These are phyloP conservation scores for Polydrusus tereticollis DNA, from an alignment of 2,888 invertebrate species.

Conservation along the genomic window DNA sequence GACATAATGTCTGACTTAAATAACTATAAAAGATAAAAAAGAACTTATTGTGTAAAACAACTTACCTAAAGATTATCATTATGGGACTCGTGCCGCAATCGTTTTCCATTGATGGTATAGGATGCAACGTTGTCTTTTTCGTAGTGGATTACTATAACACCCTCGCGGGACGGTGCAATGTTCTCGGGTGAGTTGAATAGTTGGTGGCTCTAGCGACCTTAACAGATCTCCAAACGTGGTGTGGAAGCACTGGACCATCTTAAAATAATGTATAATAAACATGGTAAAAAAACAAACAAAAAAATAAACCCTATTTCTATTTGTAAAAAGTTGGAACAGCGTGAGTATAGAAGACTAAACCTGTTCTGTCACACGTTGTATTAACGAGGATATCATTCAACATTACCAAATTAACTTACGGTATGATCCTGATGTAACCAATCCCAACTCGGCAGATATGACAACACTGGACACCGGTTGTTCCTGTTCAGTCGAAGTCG, in stretches of 20 bases:
- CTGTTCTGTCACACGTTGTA: too few relatives aligned
- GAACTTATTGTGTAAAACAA: neutral
- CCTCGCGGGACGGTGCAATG: conserved; percentile 95
- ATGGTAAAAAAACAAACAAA: neutral
- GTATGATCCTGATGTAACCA: conserved; percentile 94
- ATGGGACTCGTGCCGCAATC: conserved; percentile 90
- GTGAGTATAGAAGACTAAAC: too few relatives aligned
- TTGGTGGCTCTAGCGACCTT: conserved; percentile 88
- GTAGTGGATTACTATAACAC: conserved; percentile 94
- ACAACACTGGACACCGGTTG: conserved; percentile 95
- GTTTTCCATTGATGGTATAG: conserved; percentile 93
- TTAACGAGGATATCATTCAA: too few relatives aligned
- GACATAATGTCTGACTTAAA: too few relatives aligned
- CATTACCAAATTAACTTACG: conserved; percentile 66
- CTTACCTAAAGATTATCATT: conserved; percentile 93
- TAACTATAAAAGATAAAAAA: too few relatives aligned
- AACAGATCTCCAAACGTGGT: conserved; percentile 97
- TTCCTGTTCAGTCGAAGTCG: conserved; percentile 97
- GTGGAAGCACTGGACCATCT: conserved; percentile 98
- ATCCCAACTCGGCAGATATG: conserved; percentile 97
- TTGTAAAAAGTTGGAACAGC: too few relatives aligned
- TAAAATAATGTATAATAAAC: conserved; percentile 52
- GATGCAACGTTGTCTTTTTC: conserved; percentile 93
- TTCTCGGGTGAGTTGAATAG: conserved; percentile 83
- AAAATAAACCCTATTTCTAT: neutral